Evolutionary conservation across 2,888 invertebrate genomes (phyloP).

Genomic region (Cerceris rybyensis): DNA sequence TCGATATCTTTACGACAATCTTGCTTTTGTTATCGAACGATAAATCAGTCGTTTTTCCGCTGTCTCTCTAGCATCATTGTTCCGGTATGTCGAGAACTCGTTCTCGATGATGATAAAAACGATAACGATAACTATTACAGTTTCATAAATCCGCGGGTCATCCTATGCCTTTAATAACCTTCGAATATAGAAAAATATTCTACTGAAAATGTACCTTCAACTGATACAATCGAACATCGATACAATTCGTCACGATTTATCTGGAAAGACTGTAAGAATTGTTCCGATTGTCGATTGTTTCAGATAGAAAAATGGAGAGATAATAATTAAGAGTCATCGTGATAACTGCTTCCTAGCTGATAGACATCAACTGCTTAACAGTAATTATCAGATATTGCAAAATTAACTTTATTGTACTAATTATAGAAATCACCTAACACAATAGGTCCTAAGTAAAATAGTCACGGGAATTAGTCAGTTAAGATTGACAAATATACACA

Average conservation of each 20-base stretch:
- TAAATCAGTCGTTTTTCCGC: background rate
- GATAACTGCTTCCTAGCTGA: background rate
- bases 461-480: too few species aligned
- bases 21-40: background rate
- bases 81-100: background rate
- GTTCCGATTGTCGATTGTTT: background rate
- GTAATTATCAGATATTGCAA: too few species aligned
- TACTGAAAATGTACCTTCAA: background rate
- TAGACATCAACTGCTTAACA: too few species aligned
- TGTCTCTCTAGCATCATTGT: background rate
- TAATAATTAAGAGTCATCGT: conserved; percentile 11
- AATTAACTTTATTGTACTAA: too few species aligned
- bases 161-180: too few species aligned
- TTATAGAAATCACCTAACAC: too few species aligned
- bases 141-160: background rate
- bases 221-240: too few species aligned
- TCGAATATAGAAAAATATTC: background rate
- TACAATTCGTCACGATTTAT: too few species aligned
- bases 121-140: background rate
- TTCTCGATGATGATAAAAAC: background rate
- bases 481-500: too few species aligned
- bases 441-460: too few species aligned
- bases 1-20: background rate
- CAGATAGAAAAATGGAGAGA: conserved; percentile 35
- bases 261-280: background rate